phyloP scores from a whole-genome alignment of 2,888 invertebrate species.

The Tenodera sinensis region DNA sequence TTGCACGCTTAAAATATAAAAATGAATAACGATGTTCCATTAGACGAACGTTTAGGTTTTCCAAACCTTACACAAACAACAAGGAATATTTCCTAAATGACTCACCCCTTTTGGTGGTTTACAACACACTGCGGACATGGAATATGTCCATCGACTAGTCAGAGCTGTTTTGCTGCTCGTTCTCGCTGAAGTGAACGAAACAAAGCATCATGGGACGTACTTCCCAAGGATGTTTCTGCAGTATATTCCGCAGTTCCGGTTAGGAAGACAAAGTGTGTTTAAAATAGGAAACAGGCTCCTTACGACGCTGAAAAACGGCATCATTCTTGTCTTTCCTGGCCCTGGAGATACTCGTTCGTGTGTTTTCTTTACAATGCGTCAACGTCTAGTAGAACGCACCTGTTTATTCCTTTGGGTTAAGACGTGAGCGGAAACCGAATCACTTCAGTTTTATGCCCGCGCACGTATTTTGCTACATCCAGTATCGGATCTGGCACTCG shows the following conservation, averaged over 20 bases:
- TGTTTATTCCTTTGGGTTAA: neutral
- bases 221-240: neutral
- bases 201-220: neutral
- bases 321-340: neutral
- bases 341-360: neutral
- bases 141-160: too few relatives aligned
- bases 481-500: neutral
- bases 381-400: neutral
- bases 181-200: too few relatives aligned
- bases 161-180: too few relatives aligned
- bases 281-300: neutral
- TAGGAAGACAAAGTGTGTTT: neutral
- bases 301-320: neutral
- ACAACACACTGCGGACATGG: too few relatives aligned
- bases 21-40: too few relatives aligned
- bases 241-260: neutral
- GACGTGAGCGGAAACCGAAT: neutral
- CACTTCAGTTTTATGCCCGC: neutral
- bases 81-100: too few relatives aligned
- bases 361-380: neutral
- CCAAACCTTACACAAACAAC: too few relatives aligned
- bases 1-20: too few relatives aligned
- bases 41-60: too few relatives aligned
- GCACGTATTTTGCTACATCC: neutral
- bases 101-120: too few relatives aligned